Evolutionary conservation across 1,140 invertebrate genomes (phyloP).

Genomic region (Leptopilina boulardi): DNA sequence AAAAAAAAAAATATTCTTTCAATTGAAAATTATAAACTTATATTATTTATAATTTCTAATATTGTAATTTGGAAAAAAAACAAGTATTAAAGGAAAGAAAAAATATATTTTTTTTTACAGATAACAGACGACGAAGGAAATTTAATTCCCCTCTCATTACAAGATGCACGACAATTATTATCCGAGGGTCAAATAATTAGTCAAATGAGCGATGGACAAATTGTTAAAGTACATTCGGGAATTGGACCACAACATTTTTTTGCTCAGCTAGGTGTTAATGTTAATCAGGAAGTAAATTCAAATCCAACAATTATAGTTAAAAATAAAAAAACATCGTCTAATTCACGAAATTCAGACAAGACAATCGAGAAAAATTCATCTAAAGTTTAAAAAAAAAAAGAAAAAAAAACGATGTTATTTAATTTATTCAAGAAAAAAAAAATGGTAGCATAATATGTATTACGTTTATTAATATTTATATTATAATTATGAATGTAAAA

Average conservation of each 20-base stretch:
- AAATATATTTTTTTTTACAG: constrained; percentile 62
- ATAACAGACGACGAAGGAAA: constrained; percentile 83
- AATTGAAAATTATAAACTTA: too few relatives aligned
- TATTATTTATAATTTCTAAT: too few relatives aligned
- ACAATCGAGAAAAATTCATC: constrained; percentile 41
- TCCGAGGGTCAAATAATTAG: constrained; percentile 75
- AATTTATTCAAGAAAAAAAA: too few relatives aligned
- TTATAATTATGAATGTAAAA: too few relatives aligned
- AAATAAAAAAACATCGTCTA: not conserved
- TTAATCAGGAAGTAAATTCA: constrained; percentile 45
- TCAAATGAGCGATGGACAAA: constrained; percentile 70
- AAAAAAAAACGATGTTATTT: not conserved
- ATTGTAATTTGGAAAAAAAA: too few relatives aligned
- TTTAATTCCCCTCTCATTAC: constrained; percentile 81
- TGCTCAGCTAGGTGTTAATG: constrained; percentile 55
- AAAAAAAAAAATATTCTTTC: too few relatives aligned
- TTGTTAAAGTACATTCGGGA: constrained; percentile 67
- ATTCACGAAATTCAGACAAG: not conserved
- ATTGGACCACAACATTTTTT: constrained; percentile 53
- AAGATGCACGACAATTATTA: constrained; percentile 78
- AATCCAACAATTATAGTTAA: not conserved
- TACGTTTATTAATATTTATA: too few relatives aligned
- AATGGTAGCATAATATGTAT: not conserved
- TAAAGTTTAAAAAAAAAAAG: constrained; percentile 29
- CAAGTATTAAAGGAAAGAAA: not conserved